Conservation (phyloP, 2,113 vertebrate species). For the Myrmecophaga tridactyla region DNA sequence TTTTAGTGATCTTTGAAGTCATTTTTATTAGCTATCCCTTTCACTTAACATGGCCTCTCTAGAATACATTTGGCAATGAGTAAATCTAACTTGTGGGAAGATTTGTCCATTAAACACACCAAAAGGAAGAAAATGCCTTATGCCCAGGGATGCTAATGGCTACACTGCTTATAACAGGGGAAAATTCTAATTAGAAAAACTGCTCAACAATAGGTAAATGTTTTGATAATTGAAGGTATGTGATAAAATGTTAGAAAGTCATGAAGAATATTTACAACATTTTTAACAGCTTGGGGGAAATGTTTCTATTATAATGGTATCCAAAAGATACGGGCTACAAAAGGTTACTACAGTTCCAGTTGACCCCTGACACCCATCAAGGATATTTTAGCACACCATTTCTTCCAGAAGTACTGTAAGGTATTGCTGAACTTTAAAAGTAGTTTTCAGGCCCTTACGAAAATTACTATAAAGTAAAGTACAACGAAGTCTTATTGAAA, state of each 20-base stretch:
- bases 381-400: not conserved
- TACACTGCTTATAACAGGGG: not conserved
- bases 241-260: not conserved
- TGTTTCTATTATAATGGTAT: not conserved
- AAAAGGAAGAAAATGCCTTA: conserved; percentile 49
- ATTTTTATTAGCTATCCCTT: conserved; percentile 35
- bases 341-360: not conserved
- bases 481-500: conserved; percentile 26
- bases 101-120: not conserved
- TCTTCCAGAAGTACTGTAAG: conserved; percentile 34
- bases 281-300: not conserved
- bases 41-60: conserved; percentile 26
- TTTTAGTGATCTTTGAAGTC: not conserved
- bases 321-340: not conserved
- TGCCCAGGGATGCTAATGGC: not conserved
- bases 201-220: not conserved
- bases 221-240: not conserved
- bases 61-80: not conserved
- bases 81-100: conserved; percentile 22
- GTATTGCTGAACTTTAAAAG: not conserved
- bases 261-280: not conserved
- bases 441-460: conserved; percentile 23
- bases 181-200: conserved; percentile 38
- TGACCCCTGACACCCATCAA: not conserved
- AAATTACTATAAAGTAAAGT: conserved; percentile 20